These are phyloP conservation scores for Lordiphosa clarofinis DNA, from an alignment of 1,140 invertebrate genomes.

Conservation along the genomic window DNA sequence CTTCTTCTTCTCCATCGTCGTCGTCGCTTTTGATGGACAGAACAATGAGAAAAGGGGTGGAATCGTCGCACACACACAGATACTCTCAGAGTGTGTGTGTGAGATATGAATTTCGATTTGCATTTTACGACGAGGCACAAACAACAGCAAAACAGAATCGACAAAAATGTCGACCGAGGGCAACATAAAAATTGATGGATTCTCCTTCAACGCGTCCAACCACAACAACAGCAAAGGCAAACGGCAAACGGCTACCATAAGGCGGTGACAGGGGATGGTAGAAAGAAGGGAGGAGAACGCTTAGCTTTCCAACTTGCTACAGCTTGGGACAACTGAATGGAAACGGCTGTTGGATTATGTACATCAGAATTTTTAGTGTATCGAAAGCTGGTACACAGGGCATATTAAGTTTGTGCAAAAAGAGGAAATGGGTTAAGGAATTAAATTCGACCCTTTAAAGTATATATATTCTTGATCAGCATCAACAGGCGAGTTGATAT, in stretches of 20 bases:
- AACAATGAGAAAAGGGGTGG: constrained; percentile 79
- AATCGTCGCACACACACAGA: constrained; percentile 47
- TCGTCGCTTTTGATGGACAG: constrained; percentile 70
- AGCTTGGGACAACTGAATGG: too few relatives aligned
- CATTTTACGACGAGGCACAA: constrained; percentile 62
- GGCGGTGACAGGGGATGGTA: constrained; percentile 2
- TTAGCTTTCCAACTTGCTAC: too few relatives aligned
- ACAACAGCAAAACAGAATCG: constrained; percentile 58
- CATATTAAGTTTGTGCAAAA: too few relatives aligned
- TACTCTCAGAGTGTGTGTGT: constrained; percentile 21
- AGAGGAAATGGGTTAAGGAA: too few relatives aligned
- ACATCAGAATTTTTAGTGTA: too few relatives aligned
- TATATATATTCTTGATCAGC: too few relatives aligned
- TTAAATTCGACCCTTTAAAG: too few relatives aligned
- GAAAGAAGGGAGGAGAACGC: too few relatives aligned
- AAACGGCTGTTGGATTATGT: too few relatives aligned
- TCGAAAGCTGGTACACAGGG: too few relatives aligned
- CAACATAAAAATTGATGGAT: constrained; percentile 79
- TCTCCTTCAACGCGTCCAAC: constrained; percentile 66
- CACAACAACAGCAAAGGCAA: constrained; percentile 14
- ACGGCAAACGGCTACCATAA: constrained; percentile 15
- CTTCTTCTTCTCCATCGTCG: constrained; percentile 15
- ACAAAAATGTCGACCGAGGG: constrained; percentile 69
- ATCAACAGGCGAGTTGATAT: too few relatives aligned
- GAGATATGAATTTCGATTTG: constrained; percentile 72